phyloP scores from a whole-genome alignment of 2,888 invertebrate species.

The Cheilosia vernalis region DNA sequence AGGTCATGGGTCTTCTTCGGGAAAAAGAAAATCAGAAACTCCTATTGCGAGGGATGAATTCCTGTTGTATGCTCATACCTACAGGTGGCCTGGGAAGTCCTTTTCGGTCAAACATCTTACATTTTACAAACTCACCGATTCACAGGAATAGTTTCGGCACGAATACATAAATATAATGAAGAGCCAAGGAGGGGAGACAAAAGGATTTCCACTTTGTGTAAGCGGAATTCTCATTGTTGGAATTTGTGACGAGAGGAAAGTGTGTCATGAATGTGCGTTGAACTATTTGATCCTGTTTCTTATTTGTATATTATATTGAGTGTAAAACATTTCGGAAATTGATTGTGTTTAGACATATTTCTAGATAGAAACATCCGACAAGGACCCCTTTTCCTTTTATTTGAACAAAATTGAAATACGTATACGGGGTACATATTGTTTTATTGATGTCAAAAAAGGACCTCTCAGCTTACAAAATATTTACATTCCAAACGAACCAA shows the following conservation, averaged over 20 bases:
- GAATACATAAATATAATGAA: slow-evolving; percentile 14
- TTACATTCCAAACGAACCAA: neutral
- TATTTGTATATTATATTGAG: neutral
- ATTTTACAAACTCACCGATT: neutral
- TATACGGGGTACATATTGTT: slow-evolving; percentile 10
- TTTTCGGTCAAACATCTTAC: neutral
- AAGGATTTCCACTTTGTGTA: slow-evolving; percentile 43
- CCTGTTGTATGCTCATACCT: neutral
- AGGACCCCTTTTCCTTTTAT: slow-evolving; percentile 22
- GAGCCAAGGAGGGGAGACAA: slow-evolving; percentile 23
- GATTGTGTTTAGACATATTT: slow-evolving; percentile 37
- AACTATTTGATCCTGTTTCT: slow-evolving; percentile 47
- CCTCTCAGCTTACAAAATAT: slow-evolving; percentile 20
- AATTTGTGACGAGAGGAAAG: slow-evolving; percentile 18
- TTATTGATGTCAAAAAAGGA: slow-evolving; percentile 33
- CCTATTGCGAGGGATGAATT: neutral
- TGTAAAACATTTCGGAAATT: slow-evolving; percentile 19
- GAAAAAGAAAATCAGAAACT: neutral
- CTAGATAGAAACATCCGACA: slow-evolving; percentile 15
- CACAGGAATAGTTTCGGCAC: neutral
- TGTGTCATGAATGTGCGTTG: neutral
- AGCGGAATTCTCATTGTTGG: slow-evolving; percentile 44
- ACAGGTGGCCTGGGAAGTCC: neutral
- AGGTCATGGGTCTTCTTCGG: neutral
- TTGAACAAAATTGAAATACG: slow-evolving; percentile 18